A percentile compares a stretch with the other conserved stretches of the same genome.
These are phyloP conservation scores for Oenanthe melanoleuca DNA, from an alignment of 2,113 vertebrate species.

Conservation along the genomic window DNA sequence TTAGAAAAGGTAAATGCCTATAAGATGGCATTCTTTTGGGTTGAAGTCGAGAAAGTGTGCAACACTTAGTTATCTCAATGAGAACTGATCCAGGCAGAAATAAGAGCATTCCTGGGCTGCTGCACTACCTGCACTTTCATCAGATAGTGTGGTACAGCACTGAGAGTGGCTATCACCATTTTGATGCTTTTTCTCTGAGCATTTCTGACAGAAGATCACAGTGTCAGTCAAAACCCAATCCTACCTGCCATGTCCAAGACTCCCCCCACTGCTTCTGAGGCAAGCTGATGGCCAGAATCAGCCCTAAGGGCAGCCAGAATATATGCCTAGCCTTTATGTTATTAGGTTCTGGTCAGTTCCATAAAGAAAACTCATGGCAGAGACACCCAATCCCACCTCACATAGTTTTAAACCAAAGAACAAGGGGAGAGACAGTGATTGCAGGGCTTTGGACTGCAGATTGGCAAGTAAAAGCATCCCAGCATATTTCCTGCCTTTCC, in stretches of 20 bases:
- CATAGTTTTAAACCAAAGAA: not conserved
- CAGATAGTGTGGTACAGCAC: rapidly evolving
- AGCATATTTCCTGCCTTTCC: not conserved
- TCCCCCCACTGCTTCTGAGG: not conserved
- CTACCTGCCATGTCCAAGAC: not conserved
- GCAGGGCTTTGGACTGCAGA: not conserved
- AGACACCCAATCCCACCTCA: not conserved
- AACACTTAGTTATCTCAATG: not conserved
- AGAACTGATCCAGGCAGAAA: not conserved
- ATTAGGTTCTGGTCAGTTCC: not conserved
- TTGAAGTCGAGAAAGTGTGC: not conserved
- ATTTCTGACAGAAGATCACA: not conserved
- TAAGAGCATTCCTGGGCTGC: not conserved
- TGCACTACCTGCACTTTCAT: not conserved
- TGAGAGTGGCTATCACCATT: not conserved
- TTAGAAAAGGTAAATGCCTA: not conserved
- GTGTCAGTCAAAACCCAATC: not conserved
- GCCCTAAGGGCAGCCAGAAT: not conserved
- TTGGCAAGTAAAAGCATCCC: rapidly evolving
- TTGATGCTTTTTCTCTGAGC: not conserved
- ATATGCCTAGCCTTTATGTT: not conserved
- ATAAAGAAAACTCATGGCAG: not conserved
- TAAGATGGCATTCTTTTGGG: not conserved
- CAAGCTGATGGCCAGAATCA: not conserved
- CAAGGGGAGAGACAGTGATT: not conserved